These are phyloP conservation scores for Aporophyla nigra DNA, from an alignment of 2,888 invertebrate species.

Conservation along the genomic window DNA sequence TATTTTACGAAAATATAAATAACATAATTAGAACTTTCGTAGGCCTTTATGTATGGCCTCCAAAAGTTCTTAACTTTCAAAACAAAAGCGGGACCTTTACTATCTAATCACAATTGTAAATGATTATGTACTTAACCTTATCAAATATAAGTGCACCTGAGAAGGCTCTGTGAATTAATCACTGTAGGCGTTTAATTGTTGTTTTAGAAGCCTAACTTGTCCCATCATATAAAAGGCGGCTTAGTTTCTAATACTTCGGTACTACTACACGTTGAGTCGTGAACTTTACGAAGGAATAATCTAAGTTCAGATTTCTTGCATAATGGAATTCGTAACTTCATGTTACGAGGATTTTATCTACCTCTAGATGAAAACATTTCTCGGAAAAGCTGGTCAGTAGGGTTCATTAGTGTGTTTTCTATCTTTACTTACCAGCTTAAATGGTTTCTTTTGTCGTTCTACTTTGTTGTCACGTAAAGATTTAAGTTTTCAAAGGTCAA, in stretches of 20 bases:
- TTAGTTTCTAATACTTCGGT: slow-evolving; percentile 22
- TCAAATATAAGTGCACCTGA: slow-evolving; percentile 18
- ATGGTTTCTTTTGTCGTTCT: slow-evolving; percentile 2
- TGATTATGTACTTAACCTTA: slow-evolving; percentile 45
- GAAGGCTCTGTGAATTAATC: neutral
- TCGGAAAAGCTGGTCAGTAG: neutral
- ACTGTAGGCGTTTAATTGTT: slow-evolving; percentile 39
- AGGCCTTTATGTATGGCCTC: neutral
- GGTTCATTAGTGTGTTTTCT: neutral
- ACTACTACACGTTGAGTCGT: slow-evolving; percentile 20
- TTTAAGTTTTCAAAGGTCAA: slow-evolving; percentile 12
- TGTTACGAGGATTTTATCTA: neutral
- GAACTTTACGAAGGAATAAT: slow-evolving; percentile 27
- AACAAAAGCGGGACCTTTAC: slow-evolving; percentile 18
- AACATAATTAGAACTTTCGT: too few species aligned
- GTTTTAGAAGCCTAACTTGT: slow-evolving; percentile 14
- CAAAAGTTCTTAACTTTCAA: neutral
- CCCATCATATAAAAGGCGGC: neutral
- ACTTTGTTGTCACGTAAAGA: neutral
- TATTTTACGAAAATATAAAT: neutral
- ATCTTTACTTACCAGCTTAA: slow-evolving; percentile 1
- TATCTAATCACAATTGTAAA: slow-evolving; percentile 32
- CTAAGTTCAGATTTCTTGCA: slow-evolving; percentile 25
- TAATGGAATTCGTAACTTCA: slow-evolving; percentile 14
- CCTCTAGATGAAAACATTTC: neutral